These are phyloP conservation scores for Perccottus glenii DNA, from an alignment of 2,113 vertebrate species.

Conservation along the genomic window DNA sequence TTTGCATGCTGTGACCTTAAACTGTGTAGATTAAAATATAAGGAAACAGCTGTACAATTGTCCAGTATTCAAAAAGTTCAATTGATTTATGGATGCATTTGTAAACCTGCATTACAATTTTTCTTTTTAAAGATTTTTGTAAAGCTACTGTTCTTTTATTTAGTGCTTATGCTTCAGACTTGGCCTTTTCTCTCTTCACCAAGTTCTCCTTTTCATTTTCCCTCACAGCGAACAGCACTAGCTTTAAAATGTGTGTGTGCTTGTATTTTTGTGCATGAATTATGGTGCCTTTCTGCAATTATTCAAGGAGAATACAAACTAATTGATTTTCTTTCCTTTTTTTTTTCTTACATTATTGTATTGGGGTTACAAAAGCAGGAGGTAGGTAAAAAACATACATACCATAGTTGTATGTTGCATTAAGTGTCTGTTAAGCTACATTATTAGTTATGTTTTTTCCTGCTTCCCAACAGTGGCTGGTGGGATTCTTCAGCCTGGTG, in stretches of 20 bases:
- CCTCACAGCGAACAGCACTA: slow-evolving; percentile 44
- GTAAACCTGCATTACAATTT: slow-evolving; percentile 2
- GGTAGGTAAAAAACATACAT: slow-evolving; percentile 38
- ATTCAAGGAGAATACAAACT: slow-evolving; percentile 6
- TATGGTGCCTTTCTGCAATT: neutral
- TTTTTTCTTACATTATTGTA: neutral
- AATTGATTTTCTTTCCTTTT: neutral
- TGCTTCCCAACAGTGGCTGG: slow-evolving; percentile 50
- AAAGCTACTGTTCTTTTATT: neutral
- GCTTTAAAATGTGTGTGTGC: neutral
- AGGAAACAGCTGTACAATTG: neutral
- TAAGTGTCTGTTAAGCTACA: neutral
- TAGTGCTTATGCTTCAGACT: neutral
- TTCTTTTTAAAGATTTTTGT: slow-evolving; percentile 6
- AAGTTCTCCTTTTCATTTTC: slow-evolving; percentile 13
- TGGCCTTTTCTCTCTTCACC: slow-evolving; percentile 12
- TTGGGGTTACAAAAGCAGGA: slow-evolving; percentile 35
- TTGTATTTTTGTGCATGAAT: neutral
- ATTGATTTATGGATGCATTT: neutral
- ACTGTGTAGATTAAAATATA: slow-evolving; percentile 7
- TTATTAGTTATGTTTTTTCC: slow-evolving; percentile 2
- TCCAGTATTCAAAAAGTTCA: neutral
- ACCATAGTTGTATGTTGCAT: neutral
- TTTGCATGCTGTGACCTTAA: slow-evolving; percentile 59
- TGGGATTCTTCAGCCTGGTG: slow-evolving; percentile 66